phyloP scores from a whole-genome alignment of 2,888 invertebrate species.

The Tortrix viridana region DNA sequence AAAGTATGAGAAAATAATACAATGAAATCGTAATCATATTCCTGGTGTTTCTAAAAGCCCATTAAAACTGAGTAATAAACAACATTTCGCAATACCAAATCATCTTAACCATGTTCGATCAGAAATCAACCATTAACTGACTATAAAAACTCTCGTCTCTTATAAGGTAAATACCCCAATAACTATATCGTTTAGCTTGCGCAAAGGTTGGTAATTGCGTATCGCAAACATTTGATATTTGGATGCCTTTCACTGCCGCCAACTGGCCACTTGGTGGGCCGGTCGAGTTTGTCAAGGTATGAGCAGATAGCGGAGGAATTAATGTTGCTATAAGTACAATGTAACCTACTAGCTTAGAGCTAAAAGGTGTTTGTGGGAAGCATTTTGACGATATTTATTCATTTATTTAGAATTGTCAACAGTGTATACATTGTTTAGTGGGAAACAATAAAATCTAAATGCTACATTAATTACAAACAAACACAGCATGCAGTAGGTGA shows the following conservation, averaged over 20 bases:
- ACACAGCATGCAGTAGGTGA: too few relatives aligned
- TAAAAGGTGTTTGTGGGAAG: too few relatives aligned
- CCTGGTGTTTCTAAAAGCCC: too few relatives aligned
- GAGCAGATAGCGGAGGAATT: slow-evolving; percentile 3
- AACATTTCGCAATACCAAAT: not conserved
- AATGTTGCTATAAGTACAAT: not conserved
- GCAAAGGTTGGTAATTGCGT: slow-evolving; percentile 33
- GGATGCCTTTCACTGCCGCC: slow-evolving; percentile 36
- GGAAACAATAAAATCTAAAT: too few relatives aligned
- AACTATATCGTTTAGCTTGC: slow-evolving; percentile 30
- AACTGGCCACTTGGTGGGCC: slow-evolving; percentile 4
- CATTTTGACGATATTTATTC: too few relatives aligned
- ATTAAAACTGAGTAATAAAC: too few relatives aligned
- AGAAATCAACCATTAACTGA: slow-evolving; percentile 19
- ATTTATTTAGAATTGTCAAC: too few relatives aligned
- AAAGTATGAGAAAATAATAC: too few relatives aligned
- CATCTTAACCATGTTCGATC: slow-evolving; percentile 9
- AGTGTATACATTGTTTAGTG: too few relatives aligned
- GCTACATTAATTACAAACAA: too few relatives aligned
- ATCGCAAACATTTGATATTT: slow-evolving; percentile 36
- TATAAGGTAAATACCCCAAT: slow-evolving; percentile 32
- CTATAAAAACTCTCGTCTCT: slow-evolving; percentile 13
- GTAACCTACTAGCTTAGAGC: not conserved
- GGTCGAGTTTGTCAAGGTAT: not conserved
- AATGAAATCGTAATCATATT: too few relatives aligned